Percentiles rank a stretch among this genome's conserved stretches.
These are phyloP conservation scores for Charanyca ferruginea DNA, from an alignment of 2,888 invertebrate genomes.

Conservation along the genomic window DNA sequence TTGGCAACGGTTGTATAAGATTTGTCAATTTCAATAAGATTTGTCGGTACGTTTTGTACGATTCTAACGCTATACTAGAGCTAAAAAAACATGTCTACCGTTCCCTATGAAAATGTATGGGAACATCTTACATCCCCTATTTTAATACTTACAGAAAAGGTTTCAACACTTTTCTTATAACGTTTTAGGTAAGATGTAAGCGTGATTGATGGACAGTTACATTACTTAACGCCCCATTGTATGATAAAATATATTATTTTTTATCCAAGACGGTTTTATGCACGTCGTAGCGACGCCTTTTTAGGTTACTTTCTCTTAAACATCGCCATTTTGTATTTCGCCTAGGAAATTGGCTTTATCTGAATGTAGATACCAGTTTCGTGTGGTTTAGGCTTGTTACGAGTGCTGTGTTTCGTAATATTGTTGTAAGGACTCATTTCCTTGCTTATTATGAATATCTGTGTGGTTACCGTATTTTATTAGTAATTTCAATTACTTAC, in stretches of 20 bases:
- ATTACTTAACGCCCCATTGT: conserved; percentile 68
- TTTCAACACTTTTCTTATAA: conserved; percentile 69
- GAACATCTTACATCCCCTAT: conserved; percentile 30
- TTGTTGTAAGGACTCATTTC: conserved; percentile 46
- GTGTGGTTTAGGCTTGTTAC: conserved; percentile 55
- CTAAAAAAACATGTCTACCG: conserved; percentile 26
- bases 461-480: conserved; percentile 37
- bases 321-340: conserved; percentile 39
- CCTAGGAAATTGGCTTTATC: conserved; percentile 51
- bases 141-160: conserved; percentile 44
- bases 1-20: conserved; percentile 29
- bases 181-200: conserved; percentile 63
- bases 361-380: conserved; percentile 44
- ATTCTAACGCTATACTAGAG: conserved; percentile 8
- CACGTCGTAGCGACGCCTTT: conserved; percentile 43
- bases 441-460: conserved; percentile 46
- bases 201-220: conserved; percentile 74
- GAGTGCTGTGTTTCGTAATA: conserved; percentile 45
- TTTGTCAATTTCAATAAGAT: conserved; percentile 41
- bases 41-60: conserved; percentile 5
- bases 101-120: conserved; percentile 6
- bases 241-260: conserved; percentile 68
- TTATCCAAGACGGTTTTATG: conserved; percentile 60
- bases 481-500: conserved; percentile 51
- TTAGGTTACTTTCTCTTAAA: conserved; percentile 55